phyloP scores from a whole-genome alignment of 2,888 invertebrate species.

The Mythimna ferrago region DNA sequence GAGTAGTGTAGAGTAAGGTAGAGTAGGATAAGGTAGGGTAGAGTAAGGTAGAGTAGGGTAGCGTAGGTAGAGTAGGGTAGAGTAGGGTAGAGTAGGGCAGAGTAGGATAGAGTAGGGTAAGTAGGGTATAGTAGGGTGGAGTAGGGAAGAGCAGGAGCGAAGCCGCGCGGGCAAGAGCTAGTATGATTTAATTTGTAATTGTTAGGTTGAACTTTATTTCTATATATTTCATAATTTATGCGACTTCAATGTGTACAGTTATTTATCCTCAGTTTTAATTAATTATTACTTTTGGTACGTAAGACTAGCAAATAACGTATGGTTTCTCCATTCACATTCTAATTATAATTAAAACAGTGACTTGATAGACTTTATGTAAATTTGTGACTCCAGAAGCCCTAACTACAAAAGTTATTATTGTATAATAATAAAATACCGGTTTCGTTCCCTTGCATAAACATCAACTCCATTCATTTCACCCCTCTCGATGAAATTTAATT shows the following conservation, averaged over 20 bases:
- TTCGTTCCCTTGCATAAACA: background rate
- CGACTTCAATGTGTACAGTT: background rate
- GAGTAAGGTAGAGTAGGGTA: too few relatives aligned
- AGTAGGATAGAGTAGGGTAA: too few relatives aligned
- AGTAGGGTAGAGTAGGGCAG: too few relatives aligned
- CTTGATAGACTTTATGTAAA: background rate
- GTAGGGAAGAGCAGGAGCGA: too few relatives aligned
- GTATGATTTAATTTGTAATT: conserved; percentile 21
- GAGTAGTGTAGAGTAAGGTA: too few relatives aligned
- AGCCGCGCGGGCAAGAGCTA: too few relatives aligned
- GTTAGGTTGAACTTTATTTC: background rate
- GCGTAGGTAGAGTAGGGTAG: too few relatives aligned
- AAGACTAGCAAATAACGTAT: too few relatives aligned
- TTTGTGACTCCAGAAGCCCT: background rate
- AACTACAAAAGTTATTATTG: background rate
- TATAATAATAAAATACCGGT: background rate
- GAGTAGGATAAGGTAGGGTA: too few relatives aligned
- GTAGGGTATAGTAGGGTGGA: too few relatives aligned
- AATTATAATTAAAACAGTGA: background rate
- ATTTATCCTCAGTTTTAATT: too few relatives aligned
- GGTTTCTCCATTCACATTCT: background rate
- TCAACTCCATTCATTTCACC: background rate
- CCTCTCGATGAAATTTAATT: background rate
- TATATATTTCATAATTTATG: conserved; percentile 1
- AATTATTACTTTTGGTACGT: too few relatives aligned